Base-by-base conservation (phyloP, 1,140 invertebrate species). In the Riptortus pedestris region DNA sequence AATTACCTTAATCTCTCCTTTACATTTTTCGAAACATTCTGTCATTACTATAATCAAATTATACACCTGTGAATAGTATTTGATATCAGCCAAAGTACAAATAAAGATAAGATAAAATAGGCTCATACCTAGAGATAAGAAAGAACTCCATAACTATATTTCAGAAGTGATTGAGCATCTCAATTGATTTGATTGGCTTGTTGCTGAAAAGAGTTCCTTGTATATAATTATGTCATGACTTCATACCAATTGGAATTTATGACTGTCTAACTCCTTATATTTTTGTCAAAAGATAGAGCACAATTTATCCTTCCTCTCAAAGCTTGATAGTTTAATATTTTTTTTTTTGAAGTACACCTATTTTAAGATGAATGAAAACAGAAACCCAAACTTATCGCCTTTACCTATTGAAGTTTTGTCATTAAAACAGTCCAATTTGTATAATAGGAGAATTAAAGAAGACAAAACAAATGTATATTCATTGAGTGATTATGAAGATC, bases 381-480 rank as follows among this genome's bases (percentile, higher is more conserved):
- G 14, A n/a, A 62, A 65, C 57, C 60, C 66, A 22, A 55, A 67
- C 38, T 55, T 60, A 24, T 62, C 59, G 5, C 66, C 66, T 27
- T 28, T 45, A 26, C 66, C 66, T 31, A 52, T 67, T 29, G 63
- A 67, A 57, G 22, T 67, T 48, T 27, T 67, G 9, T 51, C 63
- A 7, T 43, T 67, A 18, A 60, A 64, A 26, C 59, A 67, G 31
- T 65, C 63, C 9, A 22, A 65, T 12, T 55, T 67, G 20, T 67
- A 57, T 52, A 26, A 61, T 16, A 55, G 66, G 26, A 52, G 66
- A 27, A 65, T 52, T 63, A 65, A 63, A 22, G 60, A 65, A 2
- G 59, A 62, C 4, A 52, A 38, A 55, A 18, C 22, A 2, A 24
- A 16, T 55, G 24, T 16, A 16, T 24, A 22, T 4, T 22, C 51